Conservation (phyloP, 2,797 vertebrate species). For the Petrocephalus sullivani region DNA sequence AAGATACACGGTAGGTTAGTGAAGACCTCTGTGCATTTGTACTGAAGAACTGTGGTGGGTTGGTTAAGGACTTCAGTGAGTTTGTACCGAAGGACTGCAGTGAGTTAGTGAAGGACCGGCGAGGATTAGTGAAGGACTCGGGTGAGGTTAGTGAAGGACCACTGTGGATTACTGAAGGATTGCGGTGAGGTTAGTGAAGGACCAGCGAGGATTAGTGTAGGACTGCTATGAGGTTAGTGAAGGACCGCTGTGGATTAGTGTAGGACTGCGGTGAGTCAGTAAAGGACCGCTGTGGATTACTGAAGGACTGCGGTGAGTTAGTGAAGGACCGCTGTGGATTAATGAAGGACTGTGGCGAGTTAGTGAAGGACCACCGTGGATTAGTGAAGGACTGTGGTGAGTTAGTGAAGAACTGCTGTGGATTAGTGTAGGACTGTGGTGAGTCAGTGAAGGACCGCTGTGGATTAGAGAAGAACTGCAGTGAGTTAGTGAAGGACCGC, state of each 20-base stretch:
- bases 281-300: background rate
- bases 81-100: background rate
- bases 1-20: no score
- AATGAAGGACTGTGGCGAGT: background rate
- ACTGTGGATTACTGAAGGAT: background rate
- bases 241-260: background rate
- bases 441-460: background rate
- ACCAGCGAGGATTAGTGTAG: background rate
- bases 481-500: no score
- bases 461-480: no score
- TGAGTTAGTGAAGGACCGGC: no score
- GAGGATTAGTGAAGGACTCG: background rate
- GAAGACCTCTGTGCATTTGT: no score
- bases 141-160: background rate
- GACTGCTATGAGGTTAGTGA: background rate
- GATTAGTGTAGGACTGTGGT: background rate
- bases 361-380: background rate
- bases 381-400: background rate
- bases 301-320: background rate
- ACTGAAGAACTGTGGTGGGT: no score
- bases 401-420: background rate
- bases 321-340: no score
- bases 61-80: background rate
- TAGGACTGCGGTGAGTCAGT: background rate
- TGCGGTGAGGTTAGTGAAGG: background rate